phyloP scores from a whole-genome alignment of 2,113 vertebrate species.

The Hydropotes inermis region DNA sequence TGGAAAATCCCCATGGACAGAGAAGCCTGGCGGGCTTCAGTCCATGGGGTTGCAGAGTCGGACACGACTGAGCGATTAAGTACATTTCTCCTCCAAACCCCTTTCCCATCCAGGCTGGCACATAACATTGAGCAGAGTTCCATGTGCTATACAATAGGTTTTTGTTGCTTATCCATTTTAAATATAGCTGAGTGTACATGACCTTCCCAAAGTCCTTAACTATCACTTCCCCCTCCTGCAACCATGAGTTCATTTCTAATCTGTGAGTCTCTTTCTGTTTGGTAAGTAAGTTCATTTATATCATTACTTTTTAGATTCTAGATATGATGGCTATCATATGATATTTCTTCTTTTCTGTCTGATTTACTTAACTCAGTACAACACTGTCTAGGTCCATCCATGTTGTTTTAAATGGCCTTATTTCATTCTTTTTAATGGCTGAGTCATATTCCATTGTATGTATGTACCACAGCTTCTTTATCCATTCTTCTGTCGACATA shows the following conservation, averaged over 20 bases:
- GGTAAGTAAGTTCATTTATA: neutral
- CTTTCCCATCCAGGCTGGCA: neutral
- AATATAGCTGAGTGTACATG: neutral
- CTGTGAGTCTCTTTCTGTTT: neutral
- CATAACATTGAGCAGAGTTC: neutral
- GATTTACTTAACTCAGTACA: neutral
- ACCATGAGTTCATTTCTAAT: neutral
- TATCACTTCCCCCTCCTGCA: neutral
- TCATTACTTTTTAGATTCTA: neutral
- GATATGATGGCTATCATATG: fast-evolving
- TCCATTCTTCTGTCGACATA: fast-evolving
- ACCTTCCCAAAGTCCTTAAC: neutral
- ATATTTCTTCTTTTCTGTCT: neutral
- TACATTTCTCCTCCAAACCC: neutral
- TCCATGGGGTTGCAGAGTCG: neutral
- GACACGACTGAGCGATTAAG: neutral
- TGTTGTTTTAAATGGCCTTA: neutral
- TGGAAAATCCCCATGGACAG: neutral
- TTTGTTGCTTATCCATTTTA: neutral
- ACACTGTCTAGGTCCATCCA: neutral
- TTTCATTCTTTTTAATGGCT: neutral
- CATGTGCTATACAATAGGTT: neutral
- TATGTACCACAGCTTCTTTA: neutral
- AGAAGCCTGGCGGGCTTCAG: neutral
- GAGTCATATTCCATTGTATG: neutral